phyloP scores from a whole-genome alignment of 2,797 vertebrate genomes.

The Rhinella marina region DNA sequence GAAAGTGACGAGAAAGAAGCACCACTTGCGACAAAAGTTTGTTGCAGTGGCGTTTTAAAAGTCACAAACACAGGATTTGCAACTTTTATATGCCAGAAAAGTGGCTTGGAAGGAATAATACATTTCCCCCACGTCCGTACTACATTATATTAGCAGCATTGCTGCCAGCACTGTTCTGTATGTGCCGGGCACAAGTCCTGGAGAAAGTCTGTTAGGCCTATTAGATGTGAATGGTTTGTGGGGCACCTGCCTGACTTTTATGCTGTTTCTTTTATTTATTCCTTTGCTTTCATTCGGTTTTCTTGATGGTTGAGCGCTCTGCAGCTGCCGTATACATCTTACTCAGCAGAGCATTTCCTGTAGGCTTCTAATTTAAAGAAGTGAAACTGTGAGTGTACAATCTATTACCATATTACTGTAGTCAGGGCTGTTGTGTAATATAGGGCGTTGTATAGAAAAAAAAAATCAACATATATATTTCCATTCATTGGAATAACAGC shows the following conservation, averaged over 20 bases:
- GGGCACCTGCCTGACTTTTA: slow-evolving; percentile 9
- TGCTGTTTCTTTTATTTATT: slow-evolving; percentile 9
- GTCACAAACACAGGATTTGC: too few species aligned
- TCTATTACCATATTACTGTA: background rate
- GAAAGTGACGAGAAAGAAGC: too few species aligned
- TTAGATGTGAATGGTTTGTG: background rate
- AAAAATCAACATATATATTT: background rate
- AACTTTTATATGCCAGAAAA: too few species aligned
- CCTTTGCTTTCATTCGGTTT: background rate
- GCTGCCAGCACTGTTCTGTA: background rate
- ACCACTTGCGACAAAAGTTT: too few species aligned
- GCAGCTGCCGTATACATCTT: slow-evolving; percentile 54
- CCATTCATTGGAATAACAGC: background rate
- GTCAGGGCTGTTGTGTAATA: background rate
- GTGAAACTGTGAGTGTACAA: slow-evolving; percentile 65
- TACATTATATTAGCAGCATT: background rate
- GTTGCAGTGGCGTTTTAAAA: too few species aligned
- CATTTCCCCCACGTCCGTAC: too few species aligned
- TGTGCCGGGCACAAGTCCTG: background rate
- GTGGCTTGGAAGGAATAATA: too few species aligned
- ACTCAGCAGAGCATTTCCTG: slow-evolving; percentile 65
- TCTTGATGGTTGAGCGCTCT: slow-evolving; percentile 41
- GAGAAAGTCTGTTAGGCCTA: background rate
- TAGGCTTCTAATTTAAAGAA: slow-evolving; percentile 65
- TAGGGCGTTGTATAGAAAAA: background rate